A percentile compares a stretch with the other conserved stretches of the same genome.
These are phyloP conservation scores for Dioctria rufipes DNA, from an alignment of 2,888 invertebrate species.

Conservation along the genomic window DNA sequence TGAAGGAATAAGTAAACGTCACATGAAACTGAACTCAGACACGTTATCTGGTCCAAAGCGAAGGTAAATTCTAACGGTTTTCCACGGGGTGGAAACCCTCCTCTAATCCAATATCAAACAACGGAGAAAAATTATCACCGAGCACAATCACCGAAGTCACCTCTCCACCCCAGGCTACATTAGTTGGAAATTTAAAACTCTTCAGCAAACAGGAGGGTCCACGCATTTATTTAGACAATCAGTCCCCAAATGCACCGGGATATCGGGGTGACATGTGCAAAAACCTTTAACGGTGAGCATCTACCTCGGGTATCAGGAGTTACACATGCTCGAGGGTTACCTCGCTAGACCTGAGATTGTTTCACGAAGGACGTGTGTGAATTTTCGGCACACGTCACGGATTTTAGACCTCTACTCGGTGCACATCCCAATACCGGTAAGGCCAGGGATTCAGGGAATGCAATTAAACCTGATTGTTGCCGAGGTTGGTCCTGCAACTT, in stretches of 20 bases:
- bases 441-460: constrained; percentile 52
- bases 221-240: constrained; percentile 35
- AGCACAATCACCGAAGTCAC: constrained; percentile 51
- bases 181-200: constrained; percentile 54
- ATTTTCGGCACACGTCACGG: constrained; percentile 54
- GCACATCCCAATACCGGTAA: not conserved
- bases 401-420: constrained; percentile 25
- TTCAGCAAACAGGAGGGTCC: constrained; percentile 47
- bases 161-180: constrained; percentile 48
- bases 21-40: not conserved
- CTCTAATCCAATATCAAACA: constrained; percentile 51
- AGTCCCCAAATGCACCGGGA: constrained; percentile 25
- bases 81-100: constrained; percentile 22
- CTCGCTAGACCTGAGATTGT: constrained; percentile 24
- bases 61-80: constrained; percentile 46
- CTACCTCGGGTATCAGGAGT: not conserved
- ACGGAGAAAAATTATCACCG: constrained; percentile 53
- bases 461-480: constrained; percentile 54
- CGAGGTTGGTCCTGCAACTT: constrained; percentile 44
- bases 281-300: constrained; percentile 38
- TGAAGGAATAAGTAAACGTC: constrained; percentile 4
- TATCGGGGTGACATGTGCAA: constrained; percentile 51
- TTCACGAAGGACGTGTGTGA: constrained; percentile 24
- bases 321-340: constrained; percentile 15
- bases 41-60: not conserved